Evolutionary conservation across 2,888 invertebrate genomes (phyloP).

Genomic region (Nasonovia ribisnigri): DNA sequence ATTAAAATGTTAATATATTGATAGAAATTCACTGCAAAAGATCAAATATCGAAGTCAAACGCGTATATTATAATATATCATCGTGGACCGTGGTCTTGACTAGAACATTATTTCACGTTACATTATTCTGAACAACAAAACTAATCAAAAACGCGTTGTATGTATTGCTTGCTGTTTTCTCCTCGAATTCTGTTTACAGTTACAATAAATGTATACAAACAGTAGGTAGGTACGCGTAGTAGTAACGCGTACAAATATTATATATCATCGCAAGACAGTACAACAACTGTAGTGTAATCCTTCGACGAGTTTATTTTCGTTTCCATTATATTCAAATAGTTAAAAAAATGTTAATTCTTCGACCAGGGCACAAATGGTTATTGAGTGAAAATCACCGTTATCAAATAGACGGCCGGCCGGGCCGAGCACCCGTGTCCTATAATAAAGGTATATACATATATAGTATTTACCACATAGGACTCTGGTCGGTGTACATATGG

Average conservation of each 20-base stretch:
- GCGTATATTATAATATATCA: neutral
- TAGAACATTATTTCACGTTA: neutral
- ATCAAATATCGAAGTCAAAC: neutral
- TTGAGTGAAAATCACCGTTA: conserved; percentile 50
- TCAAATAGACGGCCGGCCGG: neutral
- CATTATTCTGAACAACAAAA: neutral
- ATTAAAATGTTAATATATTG: conserved; percentile 29
- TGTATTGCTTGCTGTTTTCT: neutral
- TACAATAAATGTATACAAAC: neutral
- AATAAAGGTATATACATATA: neutral
- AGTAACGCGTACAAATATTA: neutral
- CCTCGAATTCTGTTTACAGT: neutral
- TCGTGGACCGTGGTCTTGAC: neutral
- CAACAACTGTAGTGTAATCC: neutral
- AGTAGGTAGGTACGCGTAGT: neutral
- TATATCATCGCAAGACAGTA: neutral
- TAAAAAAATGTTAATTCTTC: conserved; percentile 49
- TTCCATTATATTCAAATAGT: conserved; percentile 23
- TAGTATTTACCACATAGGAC: neutral
- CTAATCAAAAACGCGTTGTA: neutral
- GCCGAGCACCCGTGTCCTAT: neutral
- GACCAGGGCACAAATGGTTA: conserved; percentile 9
- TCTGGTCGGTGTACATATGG: neutral
- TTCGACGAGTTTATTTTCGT: neutral
- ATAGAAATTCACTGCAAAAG: conserved; percentile 9